Evolutionary conservation across 2,113 vertebrate genomes (phyloP).

Genomic region (Aldabrachelys gigantea): DNA sequence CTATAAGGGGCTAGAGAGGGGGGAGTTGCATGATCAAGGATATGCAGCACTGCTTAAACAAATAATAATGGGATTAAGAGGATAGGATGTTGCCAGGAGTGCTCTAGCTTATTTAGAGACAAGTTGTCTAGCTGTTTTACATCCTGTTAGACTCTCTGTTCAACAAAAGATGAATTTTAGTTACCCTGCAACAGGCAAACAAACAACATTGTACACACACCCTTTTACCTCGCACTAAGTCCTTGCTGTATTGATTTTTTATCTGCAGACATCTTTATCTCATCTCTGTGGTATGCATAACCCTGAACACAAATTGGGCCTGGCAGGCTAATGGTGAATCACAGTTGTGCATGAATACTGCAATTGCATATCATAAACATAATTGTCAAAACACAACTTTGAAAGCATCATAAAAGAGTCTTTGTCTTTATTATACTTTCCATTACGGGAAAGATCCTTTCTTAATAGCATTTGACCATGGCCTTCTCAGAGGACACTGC

Average conservation of each 20-base stretch:
- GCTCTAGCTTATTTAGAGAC: neutral
- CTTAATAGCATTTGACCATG: neutral
- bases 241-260: neutral
- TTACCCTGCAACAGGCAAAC: neutral
- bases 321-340: neutral
- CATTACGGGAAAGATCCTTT: neutral
- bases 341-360: neutral
- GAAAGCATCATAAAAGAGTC: neutral
- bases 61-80: neutral
- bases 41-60: neutral
- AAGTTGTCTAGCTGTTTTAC: neutral
- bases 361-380: neutral
- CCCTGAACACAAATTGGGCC: neutral
- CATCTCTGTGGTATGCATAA: neutral
- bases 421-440: accelerated
- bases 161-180: accelerated
- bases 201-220: accelerated
- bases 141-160: neutral
- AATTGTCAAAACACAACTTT: neutral
- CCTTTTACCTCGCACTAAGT: neutral
- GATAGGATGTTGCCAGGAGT: neutral
- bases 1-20: neutral
- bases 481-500: neutral
- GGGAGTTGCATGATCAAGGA: neutral
- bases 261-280: neutral